Evolutionary conservation across 2,113 vertebrate species (phyloP).

Genomic region (Phyllostomus discolor): DNA sequence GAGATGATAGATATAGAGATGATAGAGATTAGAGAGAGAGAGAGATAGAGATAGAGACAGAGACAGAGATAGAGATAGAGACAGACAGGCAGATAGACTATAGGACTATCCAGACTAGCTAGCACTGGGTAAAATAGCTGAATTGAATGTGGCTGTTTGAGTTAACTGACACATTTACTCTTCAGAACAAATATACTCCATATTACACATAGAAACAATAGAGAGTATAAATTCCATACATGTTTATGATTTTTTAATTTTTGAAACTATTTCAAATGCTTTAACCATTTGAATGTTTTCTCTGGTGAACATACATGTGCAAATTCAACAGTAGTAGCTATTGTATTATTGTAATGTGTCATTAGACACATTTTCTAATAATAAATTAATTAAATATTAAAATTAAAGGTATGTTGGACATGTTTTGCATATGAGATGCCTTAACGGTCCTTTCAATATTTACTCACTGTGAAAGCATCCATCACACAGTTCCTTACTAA

Average conservation of each 20-base stretch:
- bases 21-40: not conserved
- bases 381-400: not conserved
- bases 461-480: not conserved
- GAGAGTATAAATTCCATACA: not conserved
- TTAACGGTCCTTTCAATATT: not conserved
- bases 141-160: not conserved
- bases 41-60: not conserved
- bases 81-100: not conserved
- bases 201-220: not conserved
- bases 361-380: not conserved
- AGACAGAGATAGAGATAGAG: not conserved
- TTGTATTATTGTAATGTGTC: not conserved
- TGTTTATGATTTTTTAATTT: not conserved
- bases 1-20: not conserved
- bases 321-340: not conserved
- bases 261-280: not conserved
- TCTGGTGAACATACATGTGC: not conserved
- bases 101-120: not conserved
- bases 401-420: not conserved
- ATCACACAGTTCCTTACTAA: not conserved
- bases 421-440: accelerated
- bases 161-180: not conserved
- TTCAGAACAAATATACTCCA: not conserved
- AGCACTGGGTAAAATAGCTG: not conserved
- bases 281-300: not conserved